Conservation (phyloP, 2,888 invertebrate genomes). For the Epinotia demarniana region DNA sequence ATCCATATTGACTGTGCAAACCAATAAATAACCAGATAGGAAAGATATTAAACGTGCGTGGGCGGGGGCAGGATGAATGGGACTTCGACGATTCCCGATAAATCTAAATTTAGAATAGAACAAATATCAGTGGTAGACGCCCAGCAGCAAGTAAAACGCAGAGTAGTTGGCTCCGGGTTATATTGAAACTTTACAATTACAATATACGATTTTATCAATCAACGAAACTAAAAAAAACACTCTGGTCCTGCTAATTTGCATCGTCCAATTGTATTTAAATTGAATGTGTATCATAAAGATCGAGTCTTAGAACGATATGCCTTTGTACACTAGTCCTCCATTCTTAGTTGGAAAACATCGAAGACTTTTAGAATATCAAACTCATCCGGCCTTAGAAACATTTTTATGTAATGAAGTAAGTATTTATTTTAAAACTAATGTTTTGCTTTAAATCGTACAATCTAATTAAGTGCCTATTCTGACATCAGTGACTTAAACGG, state of each 20-base stretch:
- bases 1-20: conserved; percentile 2
- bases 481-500: background rate
- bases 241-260: too few species aligned
- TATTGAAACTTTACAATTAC: background rate
- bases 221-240: too few species aligned
- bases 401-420: background rate
- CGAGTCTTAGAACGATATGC: too few species aligned
- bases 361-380: too few species aligned
- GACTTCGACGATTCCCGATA: conserved; percentile 24
- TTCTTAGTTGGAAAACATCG: too few species aligned
- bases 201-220: background rate
- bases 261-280: too few species aligned
- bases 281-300: too few species aligned
- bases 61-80: conserved; percentile 32
- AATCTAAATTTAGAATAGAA: conserved; percentile 23
- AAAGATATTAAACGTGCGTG: conserved; percentile 37
- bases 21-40: conserved; percentile 40
- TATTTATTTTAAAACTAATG: background rate
- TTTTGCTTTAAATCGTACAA: too few species aligned
- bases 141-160: background rate
- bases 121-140: background rate
- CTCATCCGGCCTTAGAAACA: background rate
- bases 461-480: background rate
- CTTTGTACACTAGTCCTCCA: too few species aligned
- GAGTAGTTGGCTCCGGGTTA: background rate